Evolutionary conservation across 2,888 invertebrate species (phyloP).

Genomic region (Pammene aurita): DNA sequence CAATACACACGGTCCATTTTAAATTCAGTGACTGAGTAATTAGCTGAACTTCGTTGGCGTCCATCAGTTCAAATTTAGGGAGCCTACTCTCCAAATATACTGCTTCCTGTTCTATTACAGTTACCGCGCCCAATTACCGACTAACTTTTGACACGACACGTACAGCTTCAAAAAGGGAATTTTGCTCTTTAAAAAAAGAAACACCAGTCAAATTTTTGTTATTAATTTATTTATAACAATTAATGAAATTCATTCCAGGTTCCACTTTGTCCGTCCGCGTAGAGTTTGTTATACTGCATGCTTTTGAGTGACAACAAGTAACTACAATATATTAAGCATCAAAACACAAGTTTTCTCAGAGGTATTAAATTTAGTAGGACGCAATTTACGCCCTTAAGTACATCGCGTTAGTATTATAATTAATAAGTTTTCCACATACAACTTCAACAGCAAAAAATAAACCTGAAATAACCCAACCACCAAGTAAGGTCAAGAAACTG

Average conservation of each 20-base stretch:
- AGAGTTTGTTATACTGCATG: too few species aligned
- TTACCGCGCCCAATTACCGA: conserved; percentile 8
- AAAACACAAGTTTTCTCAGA: too few species aligned
- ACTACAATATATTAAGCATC: too few species aligned
- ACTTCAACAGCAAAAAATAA: conserved; percentile 60
- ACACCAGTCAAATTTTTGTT: not conserved
- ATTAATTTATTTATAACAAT: too few species aligned
- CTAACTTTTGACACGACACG: conserved; percentile 28
- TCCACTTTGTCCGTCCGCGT: too few species aligned
- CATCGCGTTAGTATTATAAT: not conserved
- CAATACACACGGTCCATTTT: conserved; percentile 6
- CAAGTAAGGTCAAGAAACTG: conserved; percentile 50
- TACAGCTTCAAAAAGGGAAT: conserved; percentile 13
- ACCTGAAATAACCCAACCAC: conserved; percentile 55
- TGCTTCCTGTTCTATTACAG: conserved; percentile 13
- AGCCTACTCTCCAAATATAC: conserved; percentile 15
- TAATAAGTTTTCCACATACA: conserved; percentile 49
- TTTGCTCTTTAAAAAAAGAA: not conserved
- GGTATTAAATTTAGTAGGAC: too few species aligned
- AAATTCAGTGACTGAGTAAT: conserved; percentile 26
- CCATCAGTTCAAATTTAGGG: conserved; percentile 26
- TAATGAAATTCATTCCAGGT: too few species aligned
- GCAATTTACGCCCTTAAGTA: not conserved
- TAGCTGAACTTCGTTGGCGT: conserved; percentile 27
- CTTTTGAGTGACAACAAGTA: too few species aligned